Percentiles rank a stretch among this genome's conserved stretches.
phyloP scores from a whole-genome alignment of 1,140 invertebrate genomes.

The Ditylenchus dipsaci region DNA sequence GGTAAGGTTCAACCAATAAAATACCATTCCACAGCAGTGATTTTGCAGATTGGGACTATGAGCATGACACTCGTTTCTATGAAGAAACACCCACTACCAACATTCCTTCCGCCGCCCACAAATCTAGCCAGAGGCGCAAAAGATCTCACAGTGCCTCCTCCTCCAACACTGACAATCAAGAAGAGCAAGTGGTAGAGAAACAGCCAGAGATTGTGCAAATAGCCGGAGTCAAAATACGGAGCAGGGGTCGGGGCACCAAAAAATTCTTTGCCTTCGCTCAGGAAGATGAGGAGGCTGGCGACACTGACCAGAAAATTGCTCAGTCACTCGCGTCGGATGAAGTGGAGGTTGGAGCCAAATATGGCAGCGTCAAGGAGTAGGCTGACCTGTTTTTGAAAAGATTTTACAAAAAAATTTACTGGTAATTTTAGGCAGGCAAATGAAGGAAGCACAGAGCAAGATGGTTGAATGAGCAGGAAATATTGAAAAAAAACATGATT shows the following conservation, averaged over 20 bases:
- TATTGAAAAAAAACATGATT: no score
- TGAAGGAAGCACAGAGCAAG: no score
- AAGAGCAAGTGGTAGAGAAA: constrained; percentile 2
- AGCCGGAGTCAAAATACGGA: constrained; percentile 34
- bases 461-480: no score
- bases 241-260: constrained; percentile 37
- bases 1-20: background rate
- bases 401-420: no score
- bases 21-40: no score
- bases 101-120: background rate
- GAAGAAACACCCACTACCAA: constrained; percentile 16
- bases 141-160: background rate
- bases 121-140: background rate
- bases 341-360: background rate
- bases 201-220: background rate
- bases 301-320: background rate
- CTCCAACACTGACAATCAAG: constrained; percentile 6
- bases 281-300: background rate
- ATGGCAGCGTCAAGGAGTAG: no score
- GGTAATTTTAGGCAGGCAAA: no score
- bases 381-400: no score
- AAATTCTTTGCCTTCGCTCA: constrained; percentile 30
- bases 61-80: constrained; percentile 55
- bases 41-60: constrained; percentile 51
- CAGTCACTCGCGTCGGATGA: background rate